A percentile compares a stretch with the other conserved stretches of the same genome.
Conservation (phyloP, 2,113 vertebrate species). For the Mola mola region DNA sequence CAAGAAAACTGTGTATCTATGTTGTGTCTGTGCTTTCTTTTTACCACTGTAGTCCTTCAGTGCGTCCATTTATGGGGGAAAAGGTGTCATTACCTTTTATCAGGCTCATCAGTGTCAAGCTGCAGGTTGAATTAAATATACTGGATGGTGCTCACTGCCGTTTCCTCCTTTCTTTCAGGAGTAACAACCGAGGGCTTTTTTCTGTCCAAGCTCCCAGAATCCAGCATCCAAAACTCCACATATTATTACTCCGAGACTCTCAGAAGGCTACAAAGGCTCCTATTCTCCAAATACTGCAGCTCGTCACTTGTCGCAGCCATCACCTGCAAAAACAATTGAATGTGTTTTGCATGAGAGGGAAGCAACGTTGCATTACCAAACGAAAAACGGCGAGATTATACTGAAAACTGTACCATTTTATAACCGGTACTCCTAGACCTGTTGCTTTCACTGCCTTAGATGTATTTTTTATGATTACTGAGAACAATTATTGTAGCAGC, state of each 20-base stretch:
- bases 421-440: slow-evolving; percentile 77
- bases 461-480: slow-evolving; percentile 75
- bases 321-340: slow-evolving; percentile 74
- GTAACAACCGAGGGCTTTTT: slow-evolving; percentile 82
- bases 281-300: slow-evolving; percentile 81
- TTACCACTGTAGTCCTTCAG: background rate
- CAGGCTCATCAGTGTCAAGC: slow-evolving; percentile 5
- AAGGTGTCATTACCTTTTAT: slow-evolving; percentile 5
- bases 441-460: slow-evolving; percentile 75
- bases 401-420: slow-evolving; percentile 66
- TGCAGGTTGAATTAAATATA: background rate
- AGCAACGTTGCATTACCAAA: slow-evolving; percentile 81
- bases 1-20: slow-evolving; percentile 13
- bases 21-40: slow-evolving; percentile 27
- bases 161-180: slow-evolving; percentile 81
- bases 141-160: slow-evolving; percentile 59
- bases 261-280: slow-evolving; percentile 57
- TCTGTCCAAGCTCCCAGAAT: slow-evolving; percentile 79
- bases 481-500: slow-evolving; percentile 84
- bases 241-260: slow-evolving; percentile 49
- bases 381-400: slow-evolving; percentile 57
- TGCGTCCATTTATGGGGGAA: slow-evolving; percentile 14
- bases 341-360: slow-evolving; percentile 91
- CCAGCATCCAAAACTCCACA: slow-evolving; percentile 61
- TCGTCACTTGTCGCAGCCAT: slow-evolving; percentile 84